Evolutionary conservation across 2,113 vertebrate species (phyloP), one percentile per base, ranked within the genome.

Genomic region (Peromyscus polionotus): DNA sequence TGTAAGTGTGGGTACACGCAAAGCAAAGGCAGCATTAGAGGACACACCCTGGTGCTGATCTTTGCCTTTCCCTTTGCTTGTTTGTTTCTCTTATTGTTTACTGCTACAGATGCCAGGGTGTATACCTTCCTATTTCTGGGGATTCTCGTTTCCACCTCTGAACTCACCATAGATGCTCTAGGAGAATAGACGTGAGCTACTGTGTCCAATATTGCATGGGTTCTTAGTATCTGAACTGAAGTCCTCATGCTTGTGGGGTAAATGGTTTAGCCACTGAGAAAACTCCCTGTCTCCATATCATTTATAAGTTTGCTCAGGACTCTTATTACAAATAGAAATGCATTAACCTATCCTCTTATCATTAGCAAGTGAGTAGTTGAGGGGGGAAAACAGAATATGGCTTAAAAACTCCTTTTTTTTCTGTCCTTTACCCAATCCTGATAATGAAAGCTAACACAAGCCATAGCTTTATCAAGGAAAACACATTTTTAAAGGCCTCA

Each of bases 321-420:
- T 75, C 76, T 96, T 63, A 59, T 68, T 89, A 73, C 48, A 94
- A n/a, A 65, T 45, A 94, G 42, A 48, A 91, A 96, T 79, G 9
- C 77, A 70, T 77, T 84, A 54, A 22, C n/a, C 14, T 88, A 33
- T 68, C 86, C 77, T 70, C 26, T 63, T 54, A 72, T 14, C 39
- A 28, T 54, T 63, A 92, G 20, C 20, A 67, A 80, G 26, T 90
- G 36, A 91, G 26, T 10, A 76, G 68, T 72, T 33, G 36, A 94
- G 22, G 65, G 57, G 39, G 36, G 45, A 42, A 42, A 48, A 54
- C 17, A 83, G 59, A 54, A 5, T 3, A 28, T 45, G 59, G 1
- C 24, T 81, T 42, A 11, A 8, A n/a, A 72, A 63, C 57, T 24
- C 63, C n/a, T 33, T 86, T 48, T 48, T 88, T 3, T 39, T 11